Evolutionary conservation across 2,888 invertebrate genomes (phyloP).

Genomic region (Coronaproctus castanopsis): DNA sequence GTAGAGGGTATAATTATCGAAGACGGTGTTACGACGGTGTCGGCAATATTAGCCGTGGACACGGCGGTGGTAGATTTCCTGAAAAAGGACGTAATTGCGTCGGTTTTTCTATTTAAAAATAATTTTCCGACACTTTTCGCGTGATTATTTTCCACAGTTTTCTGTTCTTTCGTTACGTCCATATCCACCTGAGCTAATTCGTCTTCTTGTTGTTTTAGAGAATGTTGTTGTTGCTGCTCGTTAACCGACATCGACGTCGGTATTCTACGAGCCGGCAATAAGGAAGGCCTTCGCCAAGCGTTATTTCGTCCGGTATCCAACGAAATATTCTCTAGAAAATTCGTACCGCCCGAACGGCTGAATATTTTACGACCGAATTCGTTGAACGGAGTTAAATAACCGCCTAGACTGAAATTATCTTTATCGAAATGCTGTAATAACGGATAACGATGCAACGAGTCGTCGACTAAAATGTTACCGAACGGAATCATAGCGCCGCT

Average conservation of each 20-base stretch:
- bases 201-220: background rate
- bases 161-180: slow-evolving; percentile 5
- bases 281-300: background rate
- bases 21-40: background rate
- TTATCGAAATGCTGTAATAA: background rate
- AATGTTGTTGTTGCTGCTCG: background rate
- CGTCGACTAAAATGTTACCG: no score
- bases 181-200: slow-evolving; percentile 2
- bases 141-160: slow-evolving; percentile 5
- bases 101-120: background rate
- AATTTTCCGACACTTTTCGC: background rate
- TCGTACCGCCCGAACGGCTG: background rate
- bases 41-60: background rate
- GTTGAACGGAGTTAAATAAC: background rate
- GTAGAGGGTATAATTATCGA: no score
- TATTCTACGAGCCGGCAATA: no score
- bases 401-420: background rate
- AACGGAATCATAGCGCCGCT: background rate
- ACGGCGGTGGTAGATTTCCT: background rate
- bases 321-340: background rate
- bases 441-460: no score
- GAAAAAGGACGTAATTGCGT: background rate
- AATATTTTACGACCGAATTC: background rate
- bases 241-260: no score
- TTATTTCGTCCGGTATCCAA: slow-evolving; percentile 1